Evolutionary conservation across 1,140 invertebrate species (phyloP), one percentile per base, ranked within the genome.

Genomic region (Papilio polytes): DNA sequence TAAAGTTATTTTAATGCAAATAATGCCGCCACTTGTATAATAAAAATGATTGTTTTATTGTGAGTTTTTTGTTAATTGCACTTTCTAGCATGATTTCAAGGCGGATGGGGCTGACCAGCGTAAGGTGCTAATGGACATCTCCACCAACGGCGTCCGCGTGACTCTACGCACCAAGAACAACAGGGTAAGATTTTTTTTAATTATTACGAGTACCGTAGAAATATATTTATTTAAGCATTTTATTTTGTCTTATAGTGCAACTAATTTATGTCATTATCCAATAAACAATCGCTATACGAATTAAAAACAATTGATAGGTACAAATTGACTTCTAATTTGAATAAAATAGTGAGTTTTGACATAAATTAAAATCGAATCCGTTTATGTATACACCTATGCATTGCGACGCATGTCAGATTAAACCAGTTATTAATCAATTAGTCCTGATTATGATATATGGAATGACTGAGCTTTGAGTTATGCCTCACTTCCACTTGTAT

Each of bases 21-120:
- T 36, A 36, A 36, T 36, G 6, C 6, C 0, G 31, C 2, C 36
- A 41, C 7, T 8, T 0, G 0, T 41, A 8, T 41, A 0, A 41
- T 8, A 8, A 41, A 41, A 36, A 36, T 36, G 31, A 36, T 36
- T 36, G 31, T 3, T 36, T 36, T 36, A 36, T 36, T 36, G 31
- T 36, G 31, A 36, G 31, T 36, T 36, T n/a, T 41, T 41, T 41
- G 36, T 41, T 41, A 8, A 41, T 41, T 36, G 4, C 31, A 36
- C 36, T 41, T 41, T 41, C 36, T 41, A 99, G 98, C 99, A 99
- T 95, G 99, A 99, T 95, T 99, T 99, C 96, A 99, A 99, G 96
- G 97, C 98, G 84, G 98, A 99, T 95, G 98, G 98, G 56, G 98
- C 99, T 86, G 99, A 99, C 95, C 99, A 99, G 95, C 98, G 98